A percentile compares a stretch with the other conserved stretches of the same genome.
Conservation (phyloP, 2,888 invertebrate genomes). For the Lasioglossum figueresi region DNA sequence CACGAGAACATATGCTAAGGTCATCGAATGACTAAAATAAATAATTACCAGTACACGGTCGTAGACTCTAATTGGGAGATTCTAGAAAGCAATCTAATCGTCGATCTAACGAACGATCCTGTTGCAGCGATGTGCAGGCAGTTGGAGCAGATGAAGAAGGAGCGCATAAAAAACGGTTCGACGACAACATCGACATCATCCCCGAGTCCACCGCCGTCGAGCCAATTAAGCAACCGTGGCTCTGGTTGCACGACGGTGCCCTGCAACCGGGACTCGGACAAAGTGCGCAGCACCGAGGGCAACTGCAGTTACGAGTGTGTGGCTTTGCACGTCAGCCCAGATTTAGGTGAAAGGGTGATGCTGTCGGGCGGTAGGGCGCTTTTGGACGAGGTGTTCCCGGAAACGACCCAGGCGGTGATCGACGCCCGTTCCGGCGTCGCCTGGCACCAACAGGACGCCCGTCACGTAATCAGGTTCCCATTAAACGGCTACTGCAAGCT, state of each 20-base stretch:
- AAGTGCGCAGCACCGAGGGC: constrained; percentile 60
- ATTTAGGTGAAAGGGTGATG: constrained; percentile 92
- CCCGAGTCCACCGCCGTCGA: constrained; percentile 80
- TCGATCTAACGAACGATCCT: background rate
- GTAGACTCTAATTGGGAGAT: background rate
- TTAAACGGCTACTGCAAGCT: constrained; percentile 95
- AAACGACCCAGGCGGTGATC: constrained; percentile 91
- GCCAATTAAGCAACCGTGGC: constrained; percentile 75
- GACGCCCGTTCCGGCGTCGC: constrained; percentile 91
- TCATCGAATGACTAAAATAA: too few relatives aligned
- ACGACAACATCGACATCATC: constrained; percentile 55
- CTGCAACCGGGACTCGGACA: constrained; percentile 64
- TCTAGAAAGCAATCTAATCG: background rate
- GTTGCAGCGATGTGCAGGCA: constrained; percentile 89
- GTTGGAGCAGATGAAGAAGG: constrained; percentile 90
- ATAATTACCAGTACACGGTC: too few relatives aligned
- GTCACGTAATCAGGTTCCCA: constrained; percentile 93
- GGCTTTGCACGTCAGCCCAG: constrained; percentile 92
- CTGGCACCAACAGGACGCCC: constrained; percentile 92
- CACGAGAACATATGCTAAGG: too few relatives aligned
- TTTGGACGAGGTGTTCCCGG: constrained; percentile 91
- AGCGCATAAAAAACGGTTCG: constrained; percentile 87
- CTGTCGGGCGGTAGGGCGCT: constrained; percentile 91
- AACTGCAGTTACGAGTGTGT: constrained; percentile 89
- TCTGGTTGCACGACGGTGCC: constrained; percentile 64